Evolutionary conservation across 2,113 vertebrate genomes (phyloP).

Genomic region (Eublepharis macularius): DNA sequence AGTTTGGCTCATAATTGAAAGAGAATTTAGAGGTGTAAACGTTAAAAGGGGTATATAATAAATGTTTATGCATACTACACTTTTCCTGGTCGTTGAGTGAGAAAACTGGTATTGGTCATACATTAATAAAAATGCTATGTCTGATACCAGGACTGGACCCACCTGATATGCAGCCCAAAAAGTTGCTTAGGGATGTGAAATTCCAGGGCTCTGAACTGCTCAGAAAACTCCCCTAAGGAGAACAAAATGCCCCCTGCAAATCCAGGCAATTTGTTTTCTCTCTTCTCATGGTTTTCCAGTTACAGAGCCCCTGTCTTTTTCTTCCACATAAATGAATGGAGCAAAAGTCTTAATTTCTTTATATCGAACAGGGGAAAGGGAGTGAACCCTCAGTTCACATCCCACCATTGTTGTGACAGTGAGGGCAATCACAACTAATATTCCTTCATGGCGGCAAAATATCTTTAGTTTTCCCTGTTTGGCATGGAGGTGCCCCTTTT

Average conservation of each 20-base stretch:
- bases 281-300: background rate
- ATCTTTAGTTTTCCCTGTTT: no score
- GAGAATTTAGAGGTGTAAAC: background rate
- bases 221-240: no score
- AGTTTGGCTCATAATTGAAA: background rate
- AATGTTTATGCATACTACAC: background rate
- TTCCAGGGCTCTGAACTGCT: no score
- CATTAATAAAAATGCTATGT: background rate
- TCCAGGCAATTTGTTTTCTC: background rate
- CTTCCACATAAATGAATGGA: background rate
- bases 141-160: no score
- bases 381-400: no score
- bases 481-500: background rate
- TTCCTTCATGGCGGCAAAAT: background rate
- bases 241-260: background rate
- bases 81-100: background rate
- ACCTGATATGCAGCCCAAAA: background rate
- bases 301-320: background rate
- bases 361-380: background rate
- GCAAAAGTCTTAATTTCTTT: background rate
- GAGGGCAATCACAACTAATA: no score
- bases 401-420: no score
- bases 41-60: background rate
- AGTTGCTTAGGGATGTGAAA: background rate
- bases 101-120: background rate